Conservation (phyloP, 2,113 vertebrate species). For the Ammodytes marinus region DNA sequence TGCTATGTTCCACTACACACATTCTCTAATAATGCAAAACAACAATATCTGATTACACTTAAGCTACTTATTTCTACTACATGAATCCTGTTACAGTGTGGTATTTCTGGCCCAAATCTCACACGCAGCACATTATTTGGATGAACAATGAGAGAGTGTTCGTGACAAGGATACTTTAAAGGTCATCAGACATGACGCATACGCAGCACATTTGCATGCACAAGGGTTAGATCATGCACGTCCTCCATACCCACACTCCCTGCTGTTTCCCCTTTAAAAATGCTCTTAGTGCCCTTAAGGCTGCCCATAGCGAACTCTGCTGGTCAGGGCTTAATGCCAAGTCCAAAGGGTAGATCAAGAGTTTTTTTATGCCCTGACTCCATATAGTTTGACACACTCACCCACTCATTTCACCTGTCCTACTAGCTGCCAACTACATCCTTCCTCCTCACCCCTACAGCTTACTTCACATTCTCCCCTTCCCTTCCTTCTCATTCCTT, state of each 20-base stretch:
- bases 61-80: slow-evolving; percentile 20
- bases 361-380: not conserved
- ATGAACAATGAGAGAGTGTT: slow-evolving; percentile 59
- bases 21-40: slow-evolving; percentile 9
- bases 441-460: not conserved
- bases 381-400: not conserved
- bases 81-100: slow-evolving; percentile 35
- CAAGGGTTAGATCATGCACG: slow-evolving; percentile 40
- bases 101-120: slow-evolving; percentile 7
- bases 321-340: slow-evolving; percentile 35
- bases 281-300: slow-evolving; percentile 7
- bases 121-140: slow-evolving; percentile 37
- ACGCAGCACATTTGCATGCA: slow-evolving; percentile 26
- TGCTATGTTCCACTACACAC: not conserved
- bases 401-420: slow-evolving; percentile 10
- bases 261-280: slow-evolving; percentile 30
- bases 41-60: slow-evolving; percentile 8
- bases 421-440: not conserved
- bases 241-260: slow-evolving; percentile 5
- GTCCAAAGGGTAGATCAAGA: not conserved
- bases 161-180: slow-evolving; percentile 16
- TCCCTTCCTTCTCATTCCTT: not conserved
- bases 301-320: slow-evolving; percentile 46
- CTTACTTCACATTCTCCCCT: slow-evolving; percentile 2
- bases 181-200: slow-evolving; percentile 38